Percentiles rank a stretch among this genome's conserved stretches.
These are phyloP conservation scores for Argyresthia albistria DNA, from an alignment of 2,888 invertebrate genomes.

Conservation along the genomic window DNA sequence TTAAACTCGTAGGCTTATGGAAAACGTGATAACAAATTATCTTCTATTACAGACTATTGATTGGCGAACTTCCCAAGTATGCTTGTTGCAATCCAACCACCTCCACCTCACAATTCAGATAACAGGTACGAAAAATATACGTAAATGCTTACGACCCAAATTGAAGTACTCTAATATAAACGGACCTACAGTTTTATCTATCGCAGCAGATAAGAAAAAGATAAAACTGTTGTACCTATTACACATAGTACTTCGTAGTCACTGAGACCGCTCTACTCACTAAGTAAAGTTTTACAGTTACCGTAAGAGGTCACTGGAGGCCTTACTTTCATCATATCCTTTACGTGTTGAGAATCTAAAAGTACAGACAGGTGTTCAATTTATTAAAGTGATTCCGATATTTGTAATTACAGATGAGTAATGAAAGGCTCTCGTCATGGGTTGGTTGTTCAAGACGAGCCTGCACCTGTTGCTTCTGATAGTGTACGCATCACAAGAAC, in stretches of 20 bases:
- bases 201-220: constrained; percentile 54
- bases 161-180: constrained; percentile 17
- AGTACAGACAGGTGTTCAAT: too few species aligned
- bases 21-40: background rate
- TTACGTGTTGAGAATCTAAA: background rate
- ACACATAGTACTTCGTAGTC: background rate
- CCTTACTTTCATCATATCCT: background rate
- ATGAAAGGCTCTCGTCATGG: constrained; percentile 48
- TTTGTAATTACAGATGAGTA: constrained; percentile 41
- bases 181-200: constrained; percentile 48
- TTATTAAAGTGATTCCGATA: too few species aligned
- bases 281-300: background rate
- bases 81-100: background rate
- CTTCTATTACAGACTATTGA: background rate
- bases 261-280: background rate
- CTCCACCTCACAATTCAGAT: constrained; percentile 14
- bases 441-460: constrained; percentile 25
- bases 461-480: constrained; percentile 19
- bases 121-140: constrained; percentile 23
- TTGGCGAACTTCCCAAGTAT: background rate
- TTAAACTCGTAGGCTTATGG: too few species aligned
- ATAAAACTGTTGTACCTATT: constrained; percentile 56
- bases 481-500: constrained; percentile 21
- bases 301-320: background rate
- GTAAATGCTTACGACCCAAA: constrained; percentile 48